Conservation (phyloP, 1,140 invertebrate genomes). For the Stegodyphus mimosarum region DNA sequence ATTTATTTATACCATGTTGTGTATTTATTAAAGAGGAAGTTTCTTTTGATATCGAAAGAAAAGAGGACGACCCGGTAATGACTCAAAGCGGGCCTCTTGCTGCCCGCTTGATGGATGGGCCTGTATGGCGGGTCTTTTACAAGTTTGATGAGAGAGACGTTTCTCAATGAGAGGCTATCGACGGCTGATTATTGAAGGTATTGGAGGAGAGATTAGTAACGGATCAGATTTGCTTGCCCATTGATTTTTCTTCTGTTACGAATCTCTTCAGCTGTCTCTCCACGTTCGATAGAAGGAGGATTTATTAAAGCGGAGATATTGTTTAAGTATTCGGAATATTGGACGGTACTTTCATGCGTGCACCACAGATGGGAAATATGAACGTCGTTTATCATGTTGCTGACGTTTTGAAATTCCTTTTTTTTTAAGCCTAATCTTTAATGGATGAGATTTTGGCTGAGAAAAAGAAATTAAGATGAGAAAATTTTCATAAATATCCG, state of each 20-base stretch:
- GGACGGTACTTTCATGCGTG: background rate
- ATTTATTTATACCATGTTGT: constrained; percentile 42
- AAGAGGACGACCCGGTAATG: constrained; percentile 23
- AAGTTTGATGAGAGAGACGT: background rate
- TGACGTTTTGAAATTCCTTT: no score
- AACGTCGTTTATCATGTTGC: no score
- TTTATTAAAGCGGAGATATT: background rate
- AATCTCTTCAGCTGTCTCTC: background rate
- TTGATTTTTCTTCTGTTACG: constrained; percentile 14
- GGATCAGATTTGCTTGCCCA: constrained; percentile 9
- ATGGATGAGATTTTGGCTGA: no score
- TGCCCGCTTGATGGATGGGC: constrained; percentile 17
- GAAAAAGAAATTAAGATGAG: no score
- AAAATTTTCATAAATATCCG: no score
- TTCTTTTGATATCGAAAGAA: constrained; percentile 5
- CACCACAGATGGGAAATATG: no score
- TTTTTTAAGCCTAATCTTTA: no score
- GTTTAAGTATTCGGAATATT: background rate
- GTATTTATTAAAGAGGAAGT: constrained; percentile 30
- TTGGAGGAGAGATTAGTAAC: constrained; percentile 31
- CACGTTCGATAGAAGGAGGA: background rate
- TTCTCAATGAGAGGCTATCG: background rate
- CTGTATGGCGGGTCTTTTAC: background rate
- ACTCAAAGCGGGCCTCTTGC: constrained; percentile 24
- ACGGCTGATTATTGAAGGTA: constrained; percentile 29